Conservation (phyloP, 2,113 vertebrate species). For the Serranochromis macrocephalus region DNA sequence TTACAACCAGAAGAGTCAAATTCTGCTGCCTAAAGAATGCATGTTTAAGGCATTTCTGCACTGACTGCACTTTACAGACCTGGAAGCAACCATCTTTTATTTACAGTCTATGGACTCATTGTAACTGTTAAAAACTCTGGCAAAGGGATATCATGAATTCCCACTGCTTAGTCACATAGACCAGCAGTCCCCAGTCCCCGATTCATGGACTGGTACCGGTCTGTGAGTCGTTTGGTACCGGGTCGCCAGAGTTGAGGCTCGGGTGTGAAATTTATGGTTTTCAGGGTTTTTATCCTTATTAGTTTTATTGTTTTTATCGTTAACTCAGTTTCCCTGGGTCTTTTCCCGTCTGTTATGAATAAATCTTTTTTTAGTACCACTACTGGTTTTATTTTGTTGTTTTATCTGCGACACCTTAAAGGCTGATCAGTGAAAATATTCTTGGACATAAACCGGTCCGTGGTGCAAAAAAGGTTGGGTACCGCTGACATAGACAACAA, state of each 20-base stretch:
- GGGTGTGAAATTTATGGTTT: neutral
- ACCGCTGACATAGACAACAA: neutral
- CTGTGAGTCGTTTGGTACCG: neutral
- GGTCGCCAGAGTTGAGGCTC: neutral
- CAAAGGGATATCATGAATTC: neutral
- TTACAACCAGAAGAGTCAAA: neutral
- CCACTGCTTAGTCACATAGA: neutral
- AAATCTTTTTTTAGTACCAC: neutral
- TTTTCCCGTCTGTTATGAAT: neutral
- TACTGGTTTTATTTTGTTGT: neutral
- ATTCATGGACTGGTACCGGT: neutral
- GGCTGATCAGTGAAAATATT: neutral
- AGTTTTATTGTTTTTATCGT: neutral
- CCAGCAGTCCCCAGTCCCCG: neutral
- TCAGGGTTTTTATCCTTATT: neutral
- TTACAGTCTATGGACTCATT: neutral
- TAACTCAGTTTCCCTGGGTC: neutral
- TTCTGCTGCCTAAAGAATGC: neutral
- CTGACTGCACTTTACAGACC: neutral
- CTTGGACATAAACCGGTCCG: rapidly evolving
- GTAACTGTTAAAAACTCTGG: neutral
- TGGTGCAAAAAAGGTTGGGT: neutral
- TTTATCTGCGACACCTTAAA: neutral
- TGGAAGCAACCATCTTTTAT: neutral
- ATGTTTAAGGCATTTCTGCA: neutral